These are phyloP conservation scores for Anagyrus pseudococci DNA, from an alignment of 2,888 invertebrate genomes.

Conservation along the genomic window DNA sequence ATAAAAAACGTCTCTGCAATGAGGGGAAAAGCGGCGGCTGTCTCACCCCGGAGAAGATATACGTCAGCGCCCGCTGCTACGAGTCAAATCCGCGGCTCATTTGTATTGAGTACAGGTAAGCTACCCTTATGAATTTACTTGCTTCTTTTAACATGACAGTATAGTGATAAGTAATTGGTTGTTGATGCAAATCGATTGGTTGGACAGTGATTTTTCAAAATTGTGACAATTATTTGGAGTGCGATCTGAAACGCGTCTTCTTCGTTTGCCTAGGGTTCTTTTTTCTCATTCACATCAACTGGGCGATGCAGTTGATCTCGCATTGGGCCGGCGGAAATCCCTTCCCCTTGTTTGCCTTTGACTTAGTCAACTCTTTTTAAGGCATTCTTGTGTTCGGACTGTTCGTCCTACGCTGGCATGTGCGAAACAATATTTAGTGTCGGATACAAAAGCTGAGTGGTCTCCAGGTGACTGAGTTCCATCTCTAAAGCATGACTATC, in stretches of 20 bases:
- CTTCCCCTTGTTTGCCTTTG: constrained; percentile 69
- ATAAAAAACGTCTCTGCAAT: too few relatives aligned
- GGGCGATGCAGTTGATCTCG: constrained; percentile 75
- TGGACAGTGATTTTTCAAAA: not conserved
- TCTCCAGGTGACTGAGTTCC: constrained; percentile 43
- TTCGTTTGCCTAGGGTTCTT: constrained; percentile 69
- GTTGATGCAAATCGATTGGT: too few relatives aligned
- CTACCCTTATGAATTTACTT: constrained; percentile 40
- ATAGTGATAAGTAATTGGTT: too few relatives aligned
- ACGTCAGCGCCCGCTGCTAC: constrained; percentile 47
- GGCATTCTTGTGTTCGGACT: constrained; percentile 74
- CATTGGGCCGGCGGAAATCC: constrained; percentile 68
- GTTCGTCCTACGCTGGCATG: constrained; percentile 64
- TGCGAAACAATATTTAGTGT: constrained; percentile 52
- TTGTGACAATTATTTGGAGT: constrained; percentile 42
- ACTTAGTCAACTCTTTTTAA: constrained; percentile 74
- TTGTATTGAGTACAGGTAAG: constrained; percentile 41
- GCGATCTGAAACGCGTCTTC: constrained; percentile 60
- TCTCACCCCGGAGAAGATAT: too few relatives aligned
- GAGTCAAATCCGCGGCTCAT: constrained; percentile 49
- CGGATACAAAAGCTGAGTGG: constrained; percentile 51
- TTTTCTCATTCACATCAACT: constrained; percentile 73
- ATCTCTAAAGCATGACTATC: constrained; percentile 49
- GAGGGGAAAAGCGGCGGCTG: too few relatives aligned
- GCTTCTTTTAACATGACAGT: constrained; percentile 1